Base-by-base conservation (phyloP, 2,888 invertebrate species). In the Drosophila demipolita region DNA sequence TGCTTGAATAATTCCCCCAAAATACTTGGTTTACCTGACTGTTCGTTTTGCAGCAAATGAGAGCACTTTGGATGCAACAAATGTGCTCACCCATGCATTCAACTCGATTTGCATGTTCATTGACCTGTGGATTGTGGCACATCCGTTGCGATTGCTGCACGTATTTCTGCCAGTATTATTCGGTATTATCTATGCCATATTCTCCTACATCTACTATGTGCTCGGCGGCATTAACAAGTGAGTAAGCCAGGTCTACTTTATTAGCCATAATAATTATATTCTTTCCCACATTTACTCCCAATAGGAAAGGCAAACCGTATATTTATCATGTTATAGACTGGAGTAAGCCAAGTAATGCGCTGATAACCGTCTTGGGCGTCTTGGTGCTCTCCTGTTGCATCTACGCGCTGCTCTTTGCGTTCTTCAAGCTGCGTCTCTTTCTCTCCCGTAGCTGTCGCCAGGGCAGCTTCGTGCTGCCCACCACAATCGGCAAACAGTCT, bases 291-390 rank as follows among this genome's bases (percentile, higher is more conserved):
- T 1, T 8, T 0, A 8, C 4, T 11, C 15, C 40, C 40, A 52
- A 48, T 73, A 94, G 95, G 75, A 91, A 93, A 45, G 96, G 96
- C 0, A 90, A 94, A 12, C 94, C 94, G 0, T 95, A 95, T 69
- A 96, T 97, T 73, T 97, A 97, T 91, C 94, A 95, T 38, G 94
- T 96, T 0, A 93, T 97, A 42, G 95, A 97, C 92, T 97, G 97
- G 97, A 94, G 94, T 69, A 94, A 95, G 63, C 96, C 96, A 0
- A 93, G 94, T 35, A 91, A 66, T 26, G 83, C 93, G 1, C 68
- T 84, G 0, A 35, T 86, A 29, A 92, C 92, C 0, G 89, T 92
- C 0, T 3, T 91, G 26, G 93, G 91, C 17, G 89, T 92, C 4
- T 53, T 93, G 2, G 6, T 91, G 4, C 80, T 93, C 0, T 89